A percentile compares a stretch with the other conserved stretches of the same genome.
These are phyloP conservation scores for Ruditapes philippinarum DNA, from an alignment of 1,140 invertebrate genomes.

Conservation along the genomic window DNA sequence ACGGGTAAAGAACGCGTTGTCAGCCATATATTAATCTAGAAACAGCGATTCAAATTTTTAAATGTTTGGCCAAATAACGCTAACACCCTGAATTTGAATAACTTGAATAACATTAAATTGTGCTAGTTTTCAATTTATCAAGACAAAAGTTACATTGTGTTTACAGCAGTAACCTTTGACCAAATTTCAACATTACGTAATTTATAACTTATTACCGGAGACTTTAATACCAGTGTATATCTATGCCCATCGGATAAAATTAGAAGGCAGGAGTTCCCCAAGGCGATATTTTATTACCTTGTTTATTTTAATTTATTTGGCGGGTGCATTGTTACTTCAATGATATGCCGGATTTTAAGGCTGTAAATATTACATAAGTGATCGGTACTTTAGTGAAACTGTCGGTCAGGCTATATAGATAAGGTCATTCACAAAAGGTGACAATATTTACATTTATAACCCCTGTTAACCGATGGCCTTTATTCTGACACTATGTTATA, in stretches of 20 bases:
- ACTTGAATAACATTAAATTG: too few species aligned
- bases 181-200: neutral
- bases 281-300: slow-evolving; percentile 18
- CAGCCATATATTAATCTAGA: too few species aligned
- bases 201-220: neutral
- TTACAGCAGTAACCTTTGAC: neutral
- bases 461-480: too few species aligned
- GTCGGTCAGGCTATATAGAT: neutral
- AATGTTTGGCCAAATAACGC: too few species aligned
- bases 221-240: neutral
- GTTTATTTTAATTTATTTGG: slow-evolving; percentile 29
- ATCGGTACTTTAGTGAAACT: neutral
- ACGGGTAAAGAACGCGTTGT: too few species aligned
- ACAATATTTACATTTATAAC: too few species aligned
- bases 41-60: too few species aligned
- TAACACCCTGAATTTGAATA: too few species aligned
- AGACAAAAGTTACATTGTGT: too few species aligned
- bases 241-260: neutral
- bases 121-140: too few species aligned
- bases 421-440: neutral
- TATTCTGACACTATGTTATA: too few species aligned
- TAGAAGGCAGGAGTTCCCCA: neutral
- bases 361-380: neutral
- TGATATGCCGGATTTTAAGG: neutral
- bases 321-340: neutral